These are phyloP conservation scores for Zaprionus vittiger DNA, from an alignment of 1,140 invertebrate genomes.

Conservation along the genomic window DNA sequence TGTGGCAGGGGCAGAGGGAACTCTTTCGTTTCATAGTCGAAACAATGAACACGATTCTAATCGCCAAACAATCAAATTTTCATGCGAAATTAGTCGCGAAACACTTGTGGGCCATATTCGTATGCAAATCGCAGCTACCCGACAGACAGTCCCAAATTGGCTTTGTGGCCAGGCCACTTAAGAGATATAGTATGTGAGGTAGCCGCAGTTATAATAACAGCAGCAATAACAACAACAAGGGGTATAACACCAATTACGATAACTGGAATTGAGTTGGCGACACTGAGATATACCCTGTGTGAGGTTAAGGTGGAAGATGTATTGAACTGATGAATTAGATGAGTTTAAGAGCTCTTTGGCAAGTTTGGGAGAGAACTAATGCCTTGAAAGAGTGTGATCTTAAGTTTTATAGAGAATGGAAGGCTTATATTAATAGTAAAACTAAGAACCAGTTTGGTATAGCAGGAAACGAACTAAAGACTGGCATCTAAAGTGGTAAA, in stretches of 20 bases:
- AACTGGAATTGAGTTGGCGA: neutral
- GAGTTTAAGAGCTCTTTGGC: neutral
- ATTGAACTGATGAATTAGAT: neutral
- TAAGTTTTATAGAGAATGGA: too few relatives aligned
- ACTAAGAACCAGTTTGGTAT: too few relatives aligned
- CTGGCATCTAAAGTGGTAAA: too few relatives aligned
- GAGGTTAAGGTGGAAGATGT: too few relatives aligned
- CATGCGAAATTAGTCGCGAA: slow-evolving; percentile 72
- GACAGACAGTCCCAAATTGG: slow-evolving; percentile 52
- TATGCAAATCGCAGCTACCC: slow-evolving; percentile 56
- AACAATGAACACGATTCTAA: slow-evolving; percentile 77
- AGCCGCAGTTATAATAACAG: slow-evolving; percentile 12
- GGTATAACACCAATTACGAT: slow-evolving; percentile 27
- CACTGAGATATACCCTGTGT: slow-evolving; percentile 21
- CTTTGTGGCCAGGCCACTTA: slow-evolving; percentile 60
- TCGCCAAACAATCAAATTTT: slow-evolving; percentile 72
- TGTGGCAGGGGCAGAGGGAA: neutral
- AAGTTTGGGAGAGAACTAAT: too few relatives aligned
- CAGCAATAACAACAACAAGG: neutral
- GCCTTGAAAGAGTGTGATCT: too few relatives aligned
- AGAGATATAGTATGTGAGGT: slow-evolving; percentile 36
- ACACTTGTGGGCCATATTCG: slow-evolving; percentile 71
- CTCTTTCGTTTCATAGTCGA: neutral
- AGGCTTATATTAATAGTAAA: too few relatives aligned
- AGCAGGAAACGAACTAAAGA: too few relatives aligned